Conservation (phyloP, 2,888 invertebrate genomes). For the Sarcophaga rosellei region DNA sequence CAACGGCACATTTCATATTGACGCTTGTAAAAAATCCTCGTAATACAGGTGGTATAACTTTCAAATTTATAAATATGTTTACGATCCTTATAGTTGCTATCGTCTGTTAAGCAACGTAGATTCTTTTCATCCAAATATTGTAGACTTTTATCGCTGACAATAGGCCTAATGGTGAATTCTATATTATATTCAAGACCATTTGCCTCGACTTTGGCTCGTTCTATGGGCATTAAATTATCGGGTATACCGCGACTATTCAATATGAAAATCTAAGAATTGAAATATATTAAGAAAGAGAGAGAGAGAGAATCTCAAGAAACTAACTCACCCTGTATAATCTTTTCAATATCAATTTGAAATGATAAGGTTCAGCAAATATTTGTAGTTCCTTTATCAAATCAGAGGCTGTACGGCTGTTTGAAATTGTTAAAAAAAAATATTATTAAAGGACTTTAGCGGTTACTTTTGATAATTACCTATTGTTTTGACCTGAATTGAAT, state of each 20-base stretch:
- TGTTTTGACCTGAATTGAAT: slow-evolving; percentile 22
- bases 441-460: neutral
- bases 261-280: neutral
- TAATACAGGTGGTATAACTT: slow-evolving; percentile 25
- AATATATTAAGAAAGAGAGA: neutral
- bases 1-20: slow-evolving; percentile 4
- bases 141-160: neutral
- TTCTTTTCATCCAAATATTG: neutral
- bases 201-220: neutral
- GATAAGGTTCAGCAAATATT: slow-evolving; percentile 34
- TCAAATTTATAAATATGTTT: neutral
- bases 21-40: neutral
- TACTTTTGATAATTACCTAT: slow-evolving; percentile 10
- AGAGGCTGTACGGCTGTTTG: neutral
- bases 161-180: slow-evolving; percentile 27
- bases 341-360: neutral
- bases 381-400: neutral
- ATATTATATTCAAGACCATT: neutral
- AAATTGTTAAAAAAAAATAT: neutral
- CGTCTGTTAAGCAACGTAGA: neutral
- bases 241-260: slow-evolving; percentile 19
- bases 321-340: neutral
- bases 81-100: neutral
- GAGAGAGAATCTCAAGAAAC: neutral
- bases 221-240: slow-evolving; percentile 1